Evolutionary conservation across 2,888 invertebrate genomes (phyloP), one percentile per base, ranked within the genome.

Genomic region (Parnassius smintheus): DNA sequence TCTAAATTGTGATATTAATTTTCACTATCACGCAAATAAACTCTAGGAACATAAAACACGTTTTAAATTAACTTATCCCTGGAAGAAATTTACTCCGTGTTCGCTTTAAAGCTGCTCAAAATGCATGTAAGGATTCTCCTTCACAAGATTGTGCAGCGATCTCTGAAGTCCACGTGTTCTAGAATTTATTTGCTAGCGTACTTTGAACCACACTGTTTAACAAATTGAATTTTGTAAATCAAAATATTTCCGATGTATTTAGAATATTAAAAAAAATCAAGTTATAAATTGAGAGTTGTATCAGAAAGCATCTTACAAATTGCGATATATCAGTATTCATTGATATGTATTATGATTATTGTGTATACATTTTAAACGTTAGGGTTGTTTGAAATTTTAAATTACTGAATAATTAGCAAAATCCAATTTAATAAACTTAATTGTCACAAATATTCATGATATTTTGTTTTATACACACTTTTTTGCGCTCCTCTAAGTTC

Each of bases 71-170:
- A 63, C 55, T 63, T 63, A 59, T 63, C 59, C 62, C 51, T 13
- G 46, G 18, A 44, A 59, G 58, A 63, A 59, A 54, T 62, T 62
- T 44, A 50, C 54, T 53, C 49, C 54, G 58, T 58, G 58, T 49
- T 51, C 62, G 62, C 58, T 59, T 55, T 63, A 55, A 54, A 59
- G 54, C 58, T 48, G 62, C 55, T 63, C 59, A 63, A 63, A 63
- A 59, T 59, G 62, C 62, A 63, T 63, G 58, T 63, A 63, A 49
- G 62, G 62, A 63, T 63, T 63, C 59, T 46, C 50, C 51, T 59
- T 44, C 62, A 63, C 62, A 63, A 63, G 58, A 63, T 63, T 63
- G 62, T 63, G 57, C 49, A 59, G 50, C n/a, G 59, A 63, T 63
- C 62, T 63, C 59, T 59, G 59, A 63, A 63, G 62, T 63, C 58